Percentiles rank a stretch among this genome's conserved stretches.
Conservation (phyloP, 2,888 invertebrate species). For the Clitarchus hookeri region DNA sequence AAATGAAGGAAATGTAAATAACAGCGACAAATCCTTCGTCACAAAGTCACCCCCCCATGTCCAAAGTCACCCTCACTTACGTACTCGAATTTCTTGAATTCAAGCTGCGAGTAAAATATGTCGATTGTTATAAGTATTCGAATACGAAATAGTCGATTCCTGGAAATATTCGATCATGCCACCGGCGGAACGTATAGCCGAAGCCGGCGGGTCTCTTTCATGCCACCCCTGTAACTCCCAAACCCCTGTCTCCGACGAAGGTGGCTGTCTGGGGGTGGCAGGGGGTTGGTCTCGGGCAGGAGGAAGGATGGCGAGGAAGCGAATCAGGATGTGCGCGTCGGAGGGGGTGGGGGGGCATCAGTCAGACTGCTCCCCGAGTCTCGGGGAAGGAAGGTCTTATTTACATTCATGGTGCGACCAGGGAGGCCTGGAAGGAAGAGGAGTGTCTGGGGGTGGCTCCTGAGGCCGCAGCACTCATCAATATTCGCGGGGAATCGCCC, state of each 20-base stretch:
- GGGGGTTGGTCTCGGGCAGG: not conserved
- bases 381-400: slow-evolving; percentile 7
- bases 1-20: too few relatives aligned
- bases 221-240: not conserved
- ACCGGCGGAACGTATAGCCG: not conserved
- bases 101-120: too few relatives aligned
- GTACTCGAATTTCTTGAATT: too few relatives aligned
- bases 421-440: not conserved
- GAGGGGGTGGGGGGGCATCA: not conserved
- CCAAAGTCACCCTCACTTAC: too few relatives aligned
- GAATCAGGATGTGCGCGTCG: not conserved
- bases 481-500: slow-evolving; percentile 15
- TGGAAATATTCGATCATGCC: too few relatives aligned
- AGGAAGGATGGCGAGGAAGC: not conserved
- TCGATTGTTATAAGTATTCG: too few relatives aligned
- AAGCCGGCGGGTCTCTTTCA: not conserved
- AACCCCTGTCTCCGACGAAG: not conserved
- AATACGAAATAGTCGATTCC: too few relatives aligned
- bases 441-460: not conserved
- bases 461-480: slow-evolving; percentile 5
- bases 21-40: too few relatives aligned
- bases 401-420: slow-evolving; percentile 20
- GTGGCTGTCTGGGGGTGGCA: not conserved
- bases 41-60: too few relatives aligned
- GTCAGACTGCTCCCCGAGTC: too few relatives aligned